phyloP scores from a whole-genome alignment of 2,797 vertebrate species.

The Spinus pinus region DNA sequence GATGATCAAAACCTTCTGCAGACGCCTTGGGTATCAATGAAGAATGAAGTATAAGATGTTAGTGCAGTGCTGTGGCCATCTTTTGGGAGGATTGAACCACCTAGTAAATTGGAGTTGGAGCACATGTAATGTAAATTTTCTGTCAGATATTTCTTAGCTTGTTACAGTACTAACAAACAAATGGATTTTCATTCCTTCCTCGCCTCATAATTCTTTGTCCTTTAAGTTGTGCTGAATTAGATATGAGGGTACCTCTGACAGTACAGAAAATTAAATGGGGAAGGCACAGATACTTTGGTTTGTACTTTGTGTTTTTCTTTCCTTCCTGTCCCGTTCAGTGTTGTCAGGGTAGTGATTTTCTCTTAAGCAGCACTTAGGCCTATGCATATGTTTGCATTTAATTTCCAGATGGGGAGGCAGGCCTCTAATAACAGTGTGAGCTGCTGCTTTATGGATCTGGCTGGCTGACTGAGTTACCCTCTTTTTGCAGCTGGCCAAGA shows the following conservation, averaged over 20 bases:
- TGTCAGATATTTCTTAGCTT: not conserved
- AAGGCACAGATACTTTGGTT: not conserved
- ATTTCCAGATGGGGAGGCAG: conserved; percentile 43
- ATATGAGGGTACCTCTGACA: not conserved
- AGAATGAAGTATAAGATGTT: not conserved
- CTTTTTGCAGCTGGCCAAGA: conserved; percentile 10
- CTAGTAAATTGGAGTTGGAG: not conserved
- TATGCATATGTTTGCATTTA: conserved; percentile 49
- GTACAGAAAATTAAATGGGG: not conserved
- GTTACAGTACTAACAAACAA: not conserved
- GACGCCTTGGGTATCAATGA: not conserved
- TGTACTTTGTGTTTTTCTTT: conserved; percentile 18
- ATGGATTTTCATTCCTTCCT: not conserved
- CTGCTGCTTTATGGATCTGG: conserved; percentile 9
- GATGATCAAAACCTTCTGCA: conserved; percentile 40
- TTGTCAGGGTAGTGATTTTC: conserved; percentile 25
- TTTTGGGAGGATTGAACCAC: not conserved
- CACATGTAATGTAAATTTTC: not conserved
- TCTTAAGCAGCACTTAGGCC: not conserved
- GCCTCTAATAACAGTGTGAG: conserved; percentile 24
- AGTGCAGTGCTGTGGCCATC: not conserved
- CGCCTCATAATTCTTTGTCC: not conserved
- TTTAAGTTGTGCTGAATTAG: not conserved
- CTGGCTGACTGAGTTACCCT: not conserved
- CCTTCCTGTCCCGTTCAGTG: rapidly evolving